Conservation (phyloP, 2,888 invertebrate genomes). For the Drosophila koepferae region DNA sequence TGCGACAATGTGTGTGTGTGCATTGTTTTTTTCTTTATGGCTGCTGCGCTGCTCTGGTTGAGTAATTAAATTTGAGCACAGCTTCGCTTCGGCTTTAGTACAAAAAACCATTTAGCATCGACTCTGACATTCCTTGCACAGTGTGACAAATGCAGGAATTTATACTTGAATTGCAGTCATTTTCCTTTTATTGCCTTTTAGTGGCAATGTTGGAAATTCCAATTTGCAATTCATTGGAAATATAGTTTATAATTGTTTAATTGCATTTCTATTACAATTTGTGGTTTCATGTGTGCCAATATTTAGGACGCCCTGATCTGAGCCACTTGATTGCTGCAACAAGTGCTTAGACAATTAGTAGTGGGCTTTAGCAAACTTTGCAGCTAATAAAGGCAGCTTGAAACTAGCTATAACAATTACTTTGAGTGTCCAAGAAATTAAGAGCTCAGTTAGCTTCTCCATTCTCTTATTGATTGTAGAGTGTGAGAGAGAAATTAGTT, state of each 20-base stretch:
- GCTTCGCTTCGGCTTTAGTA: background rate
- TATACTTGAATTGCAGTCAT: background rate
- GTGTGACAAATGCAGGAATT: background rate
- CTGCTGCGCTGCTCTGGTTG: slow-evolving; percentile 8
- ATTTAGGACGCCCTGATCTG: background rate
- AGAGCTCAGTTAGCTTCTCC: background rate
- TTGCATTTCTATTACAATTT: background rate
- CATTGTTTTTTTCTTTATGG: background rate
- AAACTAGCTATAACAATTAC: background rate
- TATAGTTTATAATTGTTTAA: background rate
- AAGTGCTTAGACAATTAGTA: background rate
- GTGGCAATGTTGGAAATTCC: background rate
- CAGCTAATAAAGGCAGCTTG: background rate
- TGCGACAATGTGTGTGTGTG: slow-evolving; percentile 16
- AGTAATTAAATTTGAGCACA: slow-evolving; percentile 10
- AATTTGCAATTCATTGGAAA: background rate
- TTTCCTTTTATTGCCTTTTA: background rate
- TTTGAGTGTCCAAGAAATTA: background rate
- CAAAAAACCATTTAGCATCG: slow-evolving; percentile 5
- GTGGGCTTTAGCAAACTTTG: background rate
- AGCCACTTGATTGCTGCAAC: background rate
- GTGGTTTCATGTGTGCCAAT: background rate
- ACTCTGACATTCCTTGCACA: background rate
- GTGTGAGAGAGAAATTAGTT: background rate
- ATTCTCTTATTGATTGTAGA: background rate